Conservation (phyloP, 2,888 invertebrate genomes). For the Erynnis tages region DNA sequence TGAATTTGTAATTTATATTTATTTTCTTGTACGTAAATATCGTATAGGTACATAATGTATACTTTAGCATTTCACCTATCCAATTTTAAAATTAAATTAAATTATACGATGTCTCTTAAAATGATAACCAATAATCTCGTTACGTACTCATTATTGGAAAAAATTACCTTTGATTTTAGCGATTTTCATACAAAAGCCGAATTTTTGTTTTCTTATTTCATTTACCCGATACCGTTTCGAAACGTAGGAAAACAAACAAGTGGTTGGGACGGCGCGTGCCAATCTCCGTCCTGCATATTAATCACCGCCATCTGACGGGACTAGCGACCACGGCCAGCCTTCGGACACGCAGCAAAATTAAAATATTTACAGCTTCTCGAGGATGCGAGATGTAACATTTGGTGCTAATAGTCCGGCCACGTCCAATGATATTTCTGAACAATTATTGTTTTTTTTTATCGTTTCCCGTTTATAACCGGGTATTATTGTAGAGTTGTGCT, state of each 20-base stretch:
- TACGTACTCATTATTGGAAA: too few species aligned
- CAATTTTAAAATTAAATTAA: too few species aligned
- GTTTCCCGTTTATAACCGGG: too few species aligned
- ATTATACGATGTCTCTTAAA: too few species aligned
- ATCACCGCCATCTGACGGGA: constrained; percentile 9
- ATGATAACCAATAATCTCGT: too few species aligned
- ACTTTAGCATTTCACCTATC: too few species aligned
- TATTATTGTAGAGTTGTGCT: too few species aligned
- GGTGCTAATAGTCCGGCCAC: constrained; percentile 53
- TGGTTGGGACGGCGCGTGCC: constrained; percentile 39
- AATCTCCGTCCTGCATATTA: constrained; percentile 46
- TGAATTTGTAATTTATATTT: too few species aligned
- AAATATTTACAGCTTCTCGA: constrained; percentile 59
- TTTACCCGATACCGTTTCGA: constrained; percentile 30
- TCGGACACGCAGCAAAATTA: constrained; percentile 59
- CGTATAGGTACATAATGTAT: too few species aligned
- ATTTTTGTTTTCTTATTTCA: not conserved
- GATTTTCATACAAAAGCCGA: too few species aligned
- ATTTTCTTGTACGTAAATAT: constrained; percentile 14
- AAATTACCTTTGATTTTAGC: too few species aligned
- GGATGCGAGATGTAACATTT: constrained; percentile 58
- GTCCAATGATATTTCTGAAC: constrained; percentile 24
- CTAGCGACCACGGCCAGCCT: constrained; percentile 35
- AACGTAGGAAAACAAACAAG: constrained; percentile 50
- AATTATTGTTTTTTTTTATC: too few species aligned